Evolutionary conservation across 1,140 invertebrate species (phyloP).

Genomic region (Drosophila sucinea): DNA sequence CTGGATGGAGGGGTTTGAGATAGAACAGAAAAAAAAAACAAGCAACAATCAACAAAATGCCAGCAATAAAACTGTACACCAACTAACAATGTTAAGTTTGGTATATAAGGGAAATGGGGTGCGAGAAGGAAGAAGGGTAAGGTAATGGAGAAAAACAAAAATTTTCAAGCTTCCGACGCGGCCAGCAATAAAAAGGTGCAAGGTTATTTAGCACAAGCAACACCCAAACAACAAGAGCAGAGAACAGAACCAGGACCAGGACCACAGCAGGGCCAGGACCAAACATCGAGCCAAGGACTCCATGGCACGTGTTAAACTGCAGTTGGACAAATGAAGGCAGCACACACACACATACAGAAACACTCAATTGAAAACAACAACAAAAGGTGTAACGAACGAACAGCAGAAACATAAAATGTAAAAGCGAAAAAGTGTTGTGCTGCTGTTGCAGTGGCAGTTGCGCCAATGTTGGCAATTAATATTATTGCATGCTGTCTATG

Average conservation of each 20-base stretch:
- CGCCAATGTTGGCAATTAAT: conserved; percentile 78
- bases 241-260: background rate
- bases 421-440: conserved; percentile 71
- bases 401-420: conserved; percentile 74
- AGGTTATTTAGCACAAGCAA: conserved; percentile 76
- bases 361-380: conserved; percentile 46
- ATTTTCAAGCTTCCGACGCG: conserved; percentile 75
- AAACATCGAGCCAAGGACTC: conserved; percentile 51
- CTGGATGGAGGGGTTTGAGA: conserved; percentile 48
- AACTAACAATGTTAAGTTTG: conserved; percentile 60
- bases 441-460: conserved; percentile 59
- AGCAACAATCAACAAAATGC: conserved; percentile 70
- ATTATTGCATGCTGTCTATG: conserved; percentile 71
- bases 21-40: conserved; percentile 43
- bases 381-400: conserved; percentile 72
- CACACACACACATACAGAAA: conserved; percentile 39
- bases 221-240: conserved; percentile 51
- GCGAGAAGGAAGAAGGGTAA: background rate
- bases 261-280: conserved; percentile 4
- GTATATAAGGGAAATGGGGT: background rate
- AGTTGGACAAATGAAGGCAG: conserved; percentile 77
- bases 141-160: conserved; percentile 40
- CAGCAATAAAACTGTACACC: conserved; percentile 68
- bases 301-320: conserved; percentile 70
- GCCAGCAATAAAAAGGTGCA: conserved; percentile 78